Evolutionary conservation across 2,888 invertebrate genomes (phyloP), one percentile per base, ranked within the genome.

Genomic region (Agonopterix arenella): DNA sequence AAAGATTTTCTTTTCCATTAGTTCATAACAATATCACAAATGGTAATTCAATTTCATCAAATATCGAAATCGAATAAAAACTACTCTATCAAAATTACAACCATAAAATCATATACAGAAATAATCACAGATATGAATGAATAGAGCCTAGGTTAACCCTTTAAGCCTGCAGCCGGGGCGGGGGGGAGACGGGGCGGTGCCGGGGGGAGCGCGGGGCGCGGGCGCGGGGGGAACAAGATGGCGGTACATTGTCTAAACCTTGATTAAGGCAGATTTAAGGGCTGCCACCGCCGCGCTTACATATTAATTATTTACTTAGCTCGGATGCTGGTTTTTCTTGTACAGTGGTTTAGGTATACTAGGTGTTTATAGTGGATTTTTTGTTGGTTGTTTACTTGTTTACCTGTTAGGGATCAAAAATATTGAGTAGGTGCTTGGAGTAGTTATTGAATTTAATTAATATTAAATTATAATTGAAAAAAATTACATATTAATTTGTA

Each of bases 261-360:
- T 84, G 85, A 84, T 86, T 84, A 85, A 76, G 75, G 82, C 76
- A 70, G 78, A 79, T 80, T 80, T 76, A 76, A 77, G 81, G 80
- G 79, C 73, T 70, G 75, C 66, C 73, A 60, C 28, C 40, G 52
- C 57, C 66, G 61, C 63, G 77, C 75, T 77, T 80, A 84, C 83
- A 84, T 85, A 83, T 84, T 88, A 86, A 88, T 86, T 86, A 88
- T 86, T 76, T 86, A 80, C 81, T 82, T 75, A 79, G 63, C 56
- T 65, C 70, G 40, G 9, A 54, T 55, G 60, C 45, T 37, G 42
- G 43, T 60, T 59, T 65, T 70, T 71, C n/a, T 68, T 72, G 58
- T 64, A 68, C 55, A 54, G 63, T 48, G 50, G 47, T 28, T 52
- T 36, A 40, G 9, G 40, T 9, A 40, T n/a, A 9, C 28, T 28